Evolutionary conservation across 1,140 invertebrate species (phyloP).

Genomic region (Saccostrea glomerata): DNA sequence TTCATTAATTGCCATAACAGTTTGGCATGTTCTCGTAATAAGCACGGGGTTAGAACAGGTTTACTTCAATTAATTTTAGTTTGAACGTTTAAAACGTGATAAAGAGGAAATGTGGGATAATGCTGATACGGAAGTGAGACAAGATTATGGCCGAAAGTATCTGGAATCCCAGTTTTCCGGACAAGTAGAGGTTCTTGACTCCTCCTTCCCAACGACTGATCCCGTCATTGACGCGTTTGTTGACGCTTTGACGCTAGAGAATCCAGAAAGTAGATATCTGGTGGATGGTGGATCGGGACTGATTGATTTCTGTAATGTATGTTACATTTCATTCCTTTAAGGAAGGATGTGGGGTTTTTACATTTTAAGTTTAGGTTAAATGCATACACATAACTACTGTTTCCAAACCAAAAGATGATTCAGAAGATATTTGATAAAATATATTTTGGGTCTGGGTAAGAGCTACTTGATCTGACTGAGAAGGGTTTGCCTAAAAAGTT

Average conservation of each 20-base stretch:
- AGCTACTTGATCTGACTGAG: background rate
- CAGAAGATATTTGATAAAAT: background rate
- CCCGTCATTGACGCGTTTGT: slow-evolving; percentile 40
- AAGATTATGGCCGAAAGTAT: slow-evolving; percentile 42
- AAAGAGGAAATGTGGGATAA: slow-evolving; percentile 39
- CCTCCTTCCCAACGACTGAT: background rate
- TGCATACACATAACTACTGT: background rate
- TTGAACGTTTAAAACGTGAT: slow-evolving; percentile 41
- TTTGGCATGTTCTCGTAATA: too few relatives aligned
- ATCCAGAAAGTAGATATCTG: slow-evolving; percentile 41
- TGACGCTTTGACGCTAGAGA: slow-evolving; percentile 40
- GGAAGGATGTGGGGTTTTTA: background rate
- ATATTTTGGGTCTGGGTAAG: background rate
- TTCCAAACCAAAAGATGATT: background rate
- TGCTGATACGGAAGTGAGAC: slow-evolving; percentile 33
- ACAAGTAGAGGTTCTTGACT: background rate
- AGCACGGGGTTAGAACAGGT: too few relatives aligned
- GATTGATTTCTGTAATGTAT: background rate
- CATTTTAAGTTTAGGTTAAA: background rate
- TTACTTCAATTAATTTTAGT: background rate
- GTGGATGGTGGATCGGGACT: slow-evolving; percentile 25
- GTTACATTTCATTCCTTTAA: background rate
- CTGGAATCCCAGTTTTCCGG: slow-evolving; percentile 1
- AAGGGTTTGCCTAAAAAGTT: too few relatives aligned
- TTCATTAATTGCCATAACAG: too few relatives aligned